These are phyloP conservation scores for Lepidocolaptes lacrymiger DNA, from an alignment of 2,797 vertebrate species.

Conservation along the genomic window DNA sequence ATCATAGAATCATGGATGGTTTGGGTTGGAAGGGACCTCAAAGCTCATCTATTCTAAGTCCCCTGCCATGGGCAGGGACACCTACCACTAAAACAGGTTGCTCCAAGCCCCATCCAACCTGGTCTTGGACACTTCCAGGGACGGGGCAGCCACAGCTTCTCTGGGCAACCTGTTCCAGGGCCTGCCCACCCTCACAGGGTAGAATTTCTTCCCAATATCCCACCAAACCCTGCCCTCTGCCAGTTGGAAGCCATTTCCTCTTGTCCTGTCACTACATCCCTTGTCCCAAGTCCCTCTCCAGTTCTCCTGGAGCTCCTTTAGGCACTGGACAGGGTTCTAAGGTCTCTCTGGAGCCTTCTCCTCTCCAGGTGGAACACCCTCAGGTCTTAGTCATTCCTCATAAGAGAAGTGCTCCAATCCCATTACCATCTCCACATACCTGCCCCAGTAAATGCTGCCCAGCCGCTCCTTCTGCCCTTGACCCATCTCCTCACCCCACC, in stretches of 20 bases:
- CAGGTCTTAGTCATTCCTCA: background rate
- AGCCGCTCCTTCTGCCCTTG: background rate
- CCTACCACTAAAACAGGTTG: rapidly evolving
- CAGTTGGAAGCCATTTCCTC: rapidly evolving
- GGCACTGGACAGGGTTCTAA: background rate
- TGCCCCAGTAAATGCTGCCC: background rate
- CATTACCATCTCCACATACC: rapidly evolving
- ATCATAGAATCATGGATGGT: background rate
- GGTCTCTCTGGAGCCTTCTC: background rate
- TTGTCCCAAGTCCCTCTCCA: background rate
- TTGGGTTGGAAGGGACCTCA: background rate
- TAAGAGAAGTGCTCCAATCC: background rate
- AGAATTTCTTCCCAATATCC: background rate
- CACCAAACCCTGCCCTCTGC: background rate
- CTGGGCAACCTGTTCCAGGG: background rate
- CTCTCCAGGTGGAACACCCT: background rate
- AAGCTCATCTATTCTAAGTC: background rate
- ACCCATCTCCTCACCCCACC: rapidly evolving
- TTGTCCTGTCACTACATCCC: background rate
- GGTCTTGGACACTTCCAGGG: background rate
- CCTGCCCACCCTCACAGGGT: rapidly evolving
- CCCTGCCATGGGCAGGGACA: background rate
- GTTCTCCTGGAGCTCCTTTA: background rate
- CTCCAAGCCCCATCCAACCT: rapidly evolving
- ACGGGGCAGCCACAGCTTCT: background rate